Base-by-base conservation (phyloP, 2,113 vertebrate species). In the Isurus oxyrinchus region DNA sequence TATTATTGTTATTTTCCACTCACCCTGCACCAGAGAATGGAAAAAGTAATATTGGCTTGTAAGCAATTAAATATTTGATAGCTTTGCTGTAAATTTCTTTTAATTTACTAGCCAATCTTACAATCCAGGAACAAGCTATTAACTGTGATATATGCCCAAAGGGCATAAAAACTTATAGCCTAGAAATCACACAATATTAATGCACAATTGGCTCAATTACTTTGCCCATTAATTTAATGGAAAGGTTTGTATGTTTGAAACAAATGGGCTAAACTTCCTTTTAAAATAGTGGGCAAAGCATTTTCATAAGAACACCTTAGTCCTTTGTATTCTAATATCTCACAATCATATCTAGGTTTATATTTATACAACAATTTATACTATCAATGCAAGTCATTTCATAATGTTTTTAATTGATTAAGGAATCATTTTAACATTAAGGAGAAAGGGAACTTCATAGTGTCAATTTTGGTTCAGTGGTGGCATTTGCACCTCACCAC, bases 211-310 rank as follows among this genome's bases (percentile, higher is more conserved):
- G 59, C 35, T n/a, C 40, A 40, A 63, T 93, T 23, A 93, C 53
- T 57, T 93, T 93, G 35, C n/a, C 14, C 57, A 93, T 63, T 93
- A 63, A n/a, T 63, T 63, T 93, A 93, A 93, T 93, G 40, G 59
- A 63, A 93, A 3, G 35, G 16, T 63, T 93, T 93, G n/a, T 16
- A 59, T 63, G 6, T 61, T 93, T 63, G 63, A 40, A 63, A 63
- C 90, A 93, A 93, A 63, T 93, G 35, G n/a, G 59, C 35, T 40
- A 63, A 93, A 11, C 27, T 0, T 4, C 16, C 57, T 63, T 35
- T 93, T 61, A 61, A 14, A 63, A 93, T 63, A 61, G 40, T 63
- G 90, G 90, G 40, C 59, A 93, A 93, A 61, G n/a, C 13, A 35
- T 63, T 21, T 93, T 93, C 59, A 91, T n/a, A 91, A 14, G 31